Percentiles rank a stretch among this genome's conserved stretches.
Conservation (phyloP, 2,113 vertebrate genomes). For the Entosphenus tridentatus region DNA sequence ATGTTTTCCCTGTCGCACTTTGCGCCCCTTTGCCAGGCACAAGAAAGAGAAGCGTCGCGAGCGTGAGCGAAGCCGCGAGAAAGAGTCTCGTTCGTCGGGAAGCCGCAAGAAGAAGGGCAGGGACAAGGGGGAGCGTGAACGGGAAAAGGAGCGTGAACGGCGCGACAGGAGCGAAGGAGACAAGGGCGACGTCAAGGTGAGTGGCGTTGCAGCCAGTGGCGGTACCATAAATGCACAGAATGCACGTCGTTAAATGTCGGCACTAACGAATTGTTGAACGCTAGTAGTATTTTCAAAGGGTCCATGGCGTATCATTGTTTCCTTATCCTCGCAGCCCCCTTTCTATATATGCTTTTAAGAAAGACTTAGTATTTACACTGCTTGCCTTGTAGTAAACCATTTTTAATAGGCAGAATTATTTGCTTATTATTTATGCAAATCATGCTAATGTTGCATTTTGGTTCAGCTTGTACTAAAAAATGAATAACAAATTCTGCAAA, state of each 20-base stretch:
- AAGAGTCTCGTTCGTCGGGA: neutral
- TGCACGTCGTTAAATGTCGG: accelerated
- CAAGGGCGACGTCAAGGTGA: conserved; percentile 77
- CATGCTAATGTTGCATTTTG: too few relatives aligned
- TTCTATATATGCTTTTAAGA: too few relatives aligned
- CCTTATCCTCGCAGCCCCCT: too few relatives aligned
- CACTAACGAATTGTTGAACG: neutral
- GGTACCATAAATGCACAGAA: neutral
- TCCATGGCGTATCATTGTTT: too few relatives aligned
- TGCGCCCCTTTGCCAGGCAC: conserved; percentile 28
- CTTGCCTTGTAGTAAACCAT: too few relatives aligned
- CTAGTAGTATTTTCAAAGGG: too few relatives aligned
- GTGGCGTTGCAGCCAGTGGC: conserved; percentile 10
- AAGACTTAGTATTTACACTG: too few relatives aligned
- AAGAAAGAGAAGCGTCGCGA: conserved; percentile 99
- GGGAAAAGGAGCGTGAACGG: conserved; percentile 58
- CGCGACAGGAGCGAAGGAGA: conserved; percentile 71
- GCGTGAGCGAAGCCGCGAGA: conserved; percentile 15
- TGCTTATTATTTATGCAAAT: too few relatives aligned
- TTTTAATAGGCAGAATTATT: too few relatives aligned
- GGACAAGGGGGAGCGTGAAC: conserved; percentile 36
- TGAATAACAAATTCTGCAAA: too few relatives aligned
- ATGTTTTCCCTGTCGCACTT: too few relatives aligned
- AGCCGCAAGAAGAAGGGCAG: conserved; percentile 19
- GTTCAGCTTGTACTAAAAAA: too few relatives aligned